These are phyloP conservation scores for Agrotis exclamationis DNA, from an alignment of 2,888 invertebrate genomes.

Conservation along the genomic window DNA sequence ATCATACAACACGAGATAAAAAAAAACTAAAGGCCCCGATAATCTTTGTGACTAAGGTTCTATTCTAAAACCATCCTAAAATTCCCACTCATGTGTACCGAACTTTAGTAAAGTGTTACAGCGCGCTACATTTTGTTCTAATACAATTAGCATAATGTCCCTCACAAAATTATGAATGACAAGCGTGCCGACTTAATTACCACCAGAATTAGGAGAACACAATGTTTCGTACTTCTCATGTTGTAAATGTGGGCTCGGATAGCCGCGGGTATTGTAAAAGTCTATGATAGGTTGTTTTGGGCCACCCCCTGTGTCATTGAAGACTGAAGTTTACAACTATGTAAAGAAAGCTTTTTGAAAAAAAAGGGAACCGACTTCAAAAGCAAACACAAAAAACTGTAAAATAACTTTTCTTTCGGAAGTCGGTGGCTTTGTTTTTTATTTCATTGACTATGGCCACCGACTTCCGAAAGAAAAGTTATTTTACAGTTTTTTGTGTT, in stretches of 20 bases:
- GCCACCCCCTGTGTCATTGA: slow-evolving; percentile 2
- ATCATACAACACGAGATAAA: too few species aligned
- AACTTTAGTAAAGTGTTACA: slow-evolving; percentile 55
- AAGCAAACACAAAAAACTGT: too few species aligned
- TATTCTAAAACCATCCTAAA: background rate
- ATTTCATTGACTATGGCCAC: too few species aligned
- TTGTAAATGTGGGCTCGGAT: slow-evolving; percentile 24
- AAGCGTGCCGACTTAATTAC: slow-evolving; percentile 46
- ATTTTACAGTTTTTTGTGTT: too few species aligned
- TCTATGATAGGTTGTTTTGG: slow-evolving; percentile 15
- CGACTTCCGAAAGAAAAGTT: too few species aligned
- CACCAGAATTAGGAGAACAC: slow-evolving; percentile 34
- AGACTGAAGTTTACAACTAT: background rate
- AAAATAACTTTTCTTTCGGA: too few species aligned
- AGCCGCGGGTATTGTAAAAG: slow-evolving; percentile 47
- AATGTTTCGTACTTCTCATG: slow-evolving; percentile 38
- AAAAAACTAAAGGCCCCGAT: too few species aligned
- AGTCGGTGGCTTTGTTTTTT: too few species aligned
- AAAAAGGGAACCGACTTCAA: too few species aligned
- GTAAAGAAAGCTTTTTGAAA: too few species aligned
- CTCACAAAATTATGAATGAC: slow-evolving; percentile 58
- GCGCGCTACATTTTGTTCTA: slow-evolving; percentile 56
- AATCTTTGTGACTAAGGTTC: background rate
- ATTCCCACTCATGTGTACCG: slow-evolving; percentile 24
- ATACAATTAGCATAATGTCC: slow-evolving; percentile 64